Evolutionary conservation across 1,140 invertebrate species (phyloP), one percentile per base, ranked within the genome.

Genomic region (Proales similis): DNA sequence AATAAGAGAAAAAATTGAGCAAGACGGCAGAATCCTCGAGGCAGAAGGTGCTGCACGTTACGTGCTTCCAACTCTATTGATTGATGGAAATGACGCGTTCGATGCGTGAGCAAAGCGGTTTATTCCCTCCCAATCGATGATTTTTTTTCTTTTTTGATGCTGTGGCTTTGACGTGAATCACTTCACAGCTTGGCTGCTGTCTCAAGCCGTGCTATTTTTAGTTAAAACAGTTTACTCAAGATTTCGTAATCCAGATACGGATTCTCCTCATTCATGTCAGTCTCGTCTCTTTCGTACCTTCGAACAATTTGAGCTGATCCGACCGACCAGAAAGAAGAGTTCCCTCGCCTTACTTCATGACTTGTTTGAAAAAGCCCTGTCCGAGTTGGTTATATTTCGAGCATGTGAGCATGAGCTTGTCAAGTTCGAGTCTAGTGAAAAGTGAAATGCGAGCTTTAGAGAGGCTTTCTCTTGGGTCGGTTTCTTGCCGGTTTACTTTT

Each of bases 351-450:
- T 81, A 85, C 82, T 82, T 83, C 39, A 85, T 74, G 14, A 79
- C 78, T 67, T 81, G 80, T 63, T 65, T 71, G 70, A 86, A 90
- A 70, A 90, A 90, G 22, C 75, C 71, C 33, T 81, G 72, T 1
- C 82, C 84, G 33, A 78, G 74, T 17, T 76, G 71, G 74, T 89
- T 88, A 65, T 85, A 80, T 70, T 85, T 86, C 12, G 88, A 81
- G 24, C 86, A 82, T 5, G 87, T 90, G n/a, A 89, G 71, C 65
- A 88, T 80, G 29, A 89, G 81, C 79, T 87, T 87, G 66, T 81
- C 79, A 81, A 89, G 81, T 49, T 82, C 76, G 70, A 82, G 83
- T 48, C 80, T 80, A 61, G 79, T 69, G 68, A 66, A 26, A 43
- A 43, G 43, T 29, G 3, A 61, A 33, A 36, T 14, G 30, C 17